Base-by-base conservation (phyloP, 2,888 invertebrate genomes). In the Reticulitermes lucifugus region DNA sequence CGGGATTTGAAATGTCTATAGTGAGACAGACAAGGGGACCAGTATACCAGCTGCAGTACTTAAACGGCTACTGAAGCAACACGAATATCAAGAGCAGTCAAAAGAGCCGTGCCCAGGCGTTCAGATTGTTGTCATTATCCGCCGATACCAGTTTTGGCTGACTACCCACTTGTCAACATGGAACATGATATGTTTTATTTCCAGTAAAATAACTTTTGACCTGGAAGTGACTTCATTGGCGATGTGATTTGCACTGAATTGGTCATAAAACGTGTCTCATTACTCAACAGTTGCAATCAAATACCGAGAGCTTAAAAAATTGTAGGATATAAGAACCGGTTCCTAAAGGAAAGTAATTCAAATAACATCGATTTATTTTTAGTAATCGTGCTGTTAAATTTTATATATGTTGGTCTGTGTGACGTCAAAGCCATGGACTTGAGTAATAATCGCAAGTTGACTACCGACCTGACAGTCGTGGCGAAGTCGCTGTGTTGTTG, bases 141-240 rank as follows among this genome's bases (percentile, higher is more conserved):
- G n/a, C 65, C 65, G 25, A n/a, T 65, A 65, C 65, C n/a, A n/a
- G 65, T 65, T 65, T 65, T 55, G 18, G 12, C 9, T 12, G 22
- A n/a, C 60, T 60, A 18, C 60, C 35, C 21, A 60, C 60, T 60
- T 60, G 60, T 60, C n/a, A 22, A 7, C 65, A 25, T 10, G 65
- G 65, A 65, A 65, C 65, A 1, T 65, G 65, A 65, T n/a, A n/a
- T 10, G 25, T 9, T 65, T 25, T n/a, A n/a, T 0, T 65, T 65
- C 25, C 65, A 65, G 6, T 25, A 65, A 25, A 65, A 14, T 5
- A 65, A 65, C n/a, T 65, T 12, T n/a, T 65, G 65, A 65, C 9
- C 25, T 65, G 65, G n/a, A 65, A 65, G n/a, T 65, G 65, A 65
- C 65, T 65, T 65, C 65, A 65, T 65, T 14, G 65, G 25, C 65